Evolutionary conservation across 2,113 vertebrate genomes (phyloP).

Genomic region (Thamnophis sirtalis): DNA sequence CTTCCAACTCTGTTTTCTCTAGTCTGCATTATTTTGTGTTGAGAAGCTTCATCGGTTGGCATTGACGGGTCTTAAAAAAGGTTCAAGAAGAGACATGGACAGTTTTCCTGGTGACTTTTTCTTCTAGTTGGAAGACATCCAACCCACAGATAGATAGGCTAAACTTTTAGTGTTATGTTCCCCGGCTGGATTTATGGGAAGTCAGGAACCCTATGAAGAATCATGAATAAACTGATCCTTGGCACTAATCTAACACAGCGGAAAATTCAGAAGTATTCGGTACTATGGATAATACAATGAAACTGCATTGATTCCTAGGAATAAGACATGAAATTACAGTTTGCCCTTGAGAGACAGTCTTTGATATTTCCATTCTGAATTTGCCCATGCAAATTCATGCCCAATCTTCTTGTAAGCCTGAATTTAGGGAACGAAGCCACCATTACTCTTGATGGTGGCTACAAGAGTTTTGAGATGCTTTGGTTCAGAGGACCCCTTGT

Average conservation of each 20-base stretch:
- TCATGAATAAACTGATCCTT: not conserved
- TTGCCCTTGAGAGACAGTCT: not conserved
- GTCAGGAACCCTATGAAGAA: not conserved
- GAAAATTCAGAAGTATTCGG: not conserved
- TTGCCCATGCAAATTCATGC: not conserved
- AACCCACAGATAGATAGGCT: not conserved
- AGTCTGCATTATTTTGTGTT: not conserved
- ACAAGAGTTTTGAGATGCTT: not conserved
- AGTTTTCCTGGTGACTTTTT: not conserved
- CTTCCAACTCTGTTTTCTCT: not conserved
- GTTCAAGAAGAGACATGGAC: not conserved
- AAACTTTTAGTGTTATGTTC: not conserved
- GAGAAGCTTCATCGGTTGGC: not conserved
- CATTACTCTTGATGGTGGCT: too few relatives aligned
- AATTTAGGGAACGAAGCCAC: not conserved
- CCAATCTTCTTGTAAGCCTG: not conserved
- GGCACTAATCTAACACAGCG: not conserved
- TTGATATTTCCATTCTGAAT: not conserved
- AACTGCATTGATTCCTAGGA: not conserved
- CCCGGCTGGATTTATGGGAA: not conserved
- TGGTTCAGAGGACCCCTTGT: not conserved
- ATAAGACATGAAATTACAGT: not conserved
- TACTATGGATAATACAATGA: not conserved
- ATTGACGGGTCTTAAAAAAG: not conserved
- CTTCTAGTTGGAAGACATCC: not conserved